Evolutionary conservation across 2,797 vertebrate species (phyloP).

Genomic region (Synanceia verrucosa): DNA sequence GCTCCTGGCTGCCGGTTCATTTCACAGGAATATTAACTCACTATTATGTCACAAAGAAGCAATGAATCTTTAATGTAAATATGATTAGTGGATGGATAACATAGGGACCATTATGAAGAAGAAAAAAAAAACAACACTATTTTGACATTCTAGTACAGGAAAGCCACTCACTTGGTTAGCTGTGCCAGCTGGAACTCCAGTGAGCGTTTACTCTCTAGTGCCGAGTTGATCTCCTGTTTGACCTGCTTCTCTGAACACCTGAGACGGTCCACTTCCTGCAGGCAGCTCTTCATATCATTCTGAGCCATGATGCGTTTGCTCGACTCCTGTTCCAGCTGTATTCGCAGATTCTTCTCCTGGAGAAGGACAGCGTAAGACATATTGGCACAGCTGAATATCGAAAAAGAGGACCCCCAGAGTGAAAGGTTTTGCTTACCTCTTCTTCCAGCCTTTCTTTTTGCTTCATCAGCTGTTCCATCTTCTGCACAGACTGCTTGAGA

Average conservation of each 20-base stretch:
- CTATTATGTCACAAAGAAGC: not conserved
- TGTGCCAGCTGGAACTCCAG: slow-evolving; percentile 97
- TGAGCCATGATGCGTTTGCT: slow-evolving; percentile 88
- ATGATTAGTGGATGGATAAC: not conserved
- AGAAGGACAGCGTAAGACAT: not conserved
- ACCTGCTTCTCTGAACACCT: slow-evolving; percentile 95
- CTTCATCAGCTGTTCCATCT: slow-evolving; percentile 94
- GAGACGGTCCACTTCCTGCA: slow-evolving; percentile 91
- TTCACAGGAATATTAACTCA: slow-evolving; percentile 15
- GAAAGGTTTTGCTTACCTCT: slow-evolving; percentile 81
- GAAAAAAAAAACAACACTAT: too few species aligned
- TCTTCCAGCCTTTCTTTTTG: slow-evolving; percentile 97
- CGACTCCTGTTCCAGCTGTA: slow-evolving; percentile 92
- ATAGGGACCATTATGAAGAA: not conserved
- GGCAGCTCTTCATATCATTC: slow-evolving; percentile 90
- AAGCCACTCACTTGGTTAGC: slow-evolving; percentile 90
- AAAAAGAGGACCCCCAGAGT: not conserved
- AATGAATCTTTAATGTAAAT: not conserved
- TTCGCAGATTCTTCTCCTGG: slow-evolving; percentile 88
- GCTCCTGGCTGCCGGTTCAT: slow-evolving; percentile 25
- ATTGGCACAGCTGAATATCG: not conserved
- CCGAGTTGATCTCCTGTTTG: slow-evolving; percentile 95
- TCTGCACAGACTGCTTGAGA: slow-evolving; percentile 97
- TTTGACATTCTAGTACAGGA: not conserved
- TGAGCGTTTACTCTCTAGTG: slow-evolving; percentile 93